Base-by-base conservation (phyloP, 2,888 invertebrate species). In the Hypercompe scribonia region DNA sequence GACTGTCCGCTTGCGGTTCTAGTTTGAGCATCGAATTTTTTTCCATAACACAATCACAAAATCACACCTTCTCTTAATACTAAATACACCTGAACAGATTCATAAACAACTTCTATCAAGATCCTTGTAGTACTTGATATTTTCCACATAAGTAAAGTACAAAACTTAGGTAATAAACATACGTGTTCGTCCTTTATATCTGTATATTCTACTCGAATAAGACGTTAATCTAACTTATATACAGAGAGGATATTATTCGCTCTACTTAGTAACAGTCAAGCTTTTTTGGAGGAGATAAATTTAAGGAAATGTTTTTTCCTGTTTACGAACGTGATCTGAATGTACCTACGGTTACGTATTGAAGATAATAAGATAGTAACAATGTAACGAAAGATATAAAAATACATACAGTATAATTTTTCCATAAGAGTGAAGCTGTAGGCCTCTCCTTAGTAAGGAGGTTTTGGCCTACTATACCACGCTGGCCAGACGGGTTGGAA, bases 231-330 rank as follows among this genome's bases (percentile, higher is more conserved):
- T 65, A 65, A 73, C 65, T 65, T 69, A 54, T 65, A 69, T 73
- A 31, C 24, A 24, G 65, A 69, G 66, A 72, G 75, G 63, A 65
- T 80, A 79, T 73, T 71, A 78, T 79, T 65, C 54, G 65, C 79
- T 73, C 74, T 69, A 58, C 71, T 72, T 36, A 64, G 76, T 72
- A 74, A 78, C 68, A 68, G 74, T 70, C 61, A 75, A 65, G 68
- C 70, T 68, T 78, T 81, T 81, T 69, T 66, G 31, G 46, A 46
- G 65, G 70, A 79, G 80, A 82, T 82, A 81, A 77, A 81, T 77
- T 81, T 71, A 70, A 63, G 75, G 80, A 78, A 81, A 82, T 77
- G 77, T 78, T 81, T 80, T 83, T 83, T 83, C 83, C 82, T 83
- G 81, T 83, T 83, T 81, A 66, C 63, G 78, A 73, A 77, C 80